These are phyloP conservation scores for Eledona agricola DNA, from an alignment of 2,888 invertebrate genomes.

Conservation along the genomic window DNA sequence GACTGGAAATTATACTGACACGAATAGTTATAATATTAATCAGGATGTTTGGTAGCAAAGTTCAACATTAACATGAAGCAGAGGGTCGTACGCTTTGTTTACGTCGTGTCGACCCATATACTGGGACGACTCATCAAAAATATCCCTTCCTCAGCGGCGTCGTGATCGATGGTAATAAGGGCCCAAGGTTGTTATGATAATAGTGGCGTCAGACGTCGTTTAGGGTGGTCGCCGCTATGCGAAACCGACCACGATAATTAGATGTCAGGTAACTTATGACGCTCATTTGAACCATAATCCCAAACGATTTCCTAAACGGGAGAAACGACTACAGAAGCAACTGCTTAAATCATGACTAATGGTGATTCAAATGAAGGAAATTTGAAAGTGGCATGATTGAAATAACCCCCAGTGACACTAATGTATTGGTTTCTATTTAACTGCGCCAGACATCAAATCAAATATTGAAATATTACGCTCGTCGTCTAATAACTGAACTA, in stretches of 20 bases:
- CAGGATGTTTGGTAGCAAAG: constrained; percentile 50
- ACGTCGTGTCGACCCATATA: constrained; percentile 27
- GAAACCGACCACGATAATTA: constrained; percentile 17
- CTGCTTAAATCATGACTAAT: no score
- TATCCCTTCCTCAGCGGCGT: constrained; percentile 21
- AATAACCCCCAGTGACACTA: no score
- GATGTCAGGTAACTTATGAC: constrained; percentile 14
- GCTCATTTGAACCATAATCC: constrained; percentile 12
- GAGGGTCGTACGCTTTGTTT: constrained; percentile 33
- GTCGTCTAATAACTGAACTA: no score
- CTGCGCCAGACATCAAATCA: no score
- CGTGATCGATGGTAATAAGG: constrained; percentile 24
- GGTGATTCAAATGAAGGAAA: no score
- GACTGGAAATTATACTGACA: constrained; percentile 43
- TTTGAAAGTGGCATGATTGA: no score
- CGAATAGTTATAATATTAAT: constrained; percentile 46
- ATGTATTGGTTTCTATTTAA: no score
- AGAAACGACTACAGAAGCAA: no score
- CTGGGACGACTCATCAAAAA: constrained; percentile 23
- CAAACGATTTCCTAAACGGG: not conserved
- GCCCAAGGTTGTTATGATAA: constrained; percentile 16
- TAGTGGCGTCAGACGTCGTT: constrained; percentile 22
- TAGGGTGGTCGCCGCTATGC: constrained; percentile 19
- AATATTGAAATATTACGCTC: no score
- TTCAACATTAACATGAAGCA: constrained; percentile 49